Percentiles rank a stretch among this genome's conserved stretches.
phyloP scores from a whole-genome alignment of 1,140 invertebrate species.

The Caenorhabditis elegans region WBcel235 BX284605.5:10083501-10084000 shows the following conservation, averaged over 20 bases:
- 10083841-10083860: conserved; percentile 10
- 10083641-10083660: not conserved
- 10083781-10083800: too few species aligned
- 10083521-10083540: not conserved
- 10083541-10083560: not conserved
- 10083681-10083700: too few species aligned
- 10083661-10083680: too few species aligned
- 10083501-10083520: conserved; percentile 18
- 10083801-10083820: too few species aligned
- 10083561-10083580: not conserved
- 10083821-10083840: conserved; percentile 5
- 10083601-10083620: not conserved
- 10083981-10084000: too few species aligned
- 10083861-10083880: conserved; percentile 10
- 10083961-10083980: too few species aligned
- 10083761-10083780: too few species aligned
- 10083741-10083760: too few species aligned
- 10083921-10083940: not conserved
- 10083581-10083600: not conserved
- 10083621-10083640: not conserved
- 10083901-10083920: not conserved
- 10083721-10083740: too few species aligned
- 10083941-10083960: not conserved
- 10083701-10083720: too few species aligned
- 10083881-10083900: conserved; percentile 1